phyloP scores from a whole-genome alignment of 1,140 invertebrate genomes.

The Magallana gigas region DNA sequence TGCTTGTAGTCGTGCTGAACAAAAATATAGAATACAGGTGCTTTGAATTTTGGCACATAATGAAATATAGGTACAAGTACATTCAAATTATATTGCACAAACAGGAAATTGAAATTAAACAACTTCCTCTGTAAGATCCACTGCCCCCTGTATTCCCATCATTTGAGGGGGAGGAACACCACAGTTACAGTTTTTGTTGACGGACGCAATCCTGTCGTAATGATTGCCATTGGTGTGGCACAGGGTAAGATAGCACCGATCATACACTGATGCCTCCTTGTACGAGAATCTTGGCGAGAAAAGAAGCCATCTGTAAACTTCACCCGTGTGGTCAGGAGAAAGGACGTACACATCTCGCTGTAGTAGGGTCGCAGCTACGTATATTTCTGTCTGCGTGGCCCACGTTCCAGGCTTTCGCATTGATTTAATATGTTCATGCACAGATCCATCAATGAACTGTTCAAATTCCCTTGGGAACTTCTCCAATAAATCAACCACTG shows the following conservation, averaged over 20 bases:
- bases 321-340: slow-evolving; percentile 67
- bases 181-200: slow-evolving; percentile 65
- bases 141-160: slow-evolving; percentile 53
- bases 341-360: slow-evolving; percentile 72
- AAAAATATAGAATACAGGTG: no score
- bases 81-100: background rate
- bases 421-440: slow-evolving; percentile 63
- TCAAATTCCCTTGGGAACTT: slow-evolving; percentile 68
- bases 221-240: slow-evolving; percentile 74
- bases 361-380: slow-evolving; percentile 71
- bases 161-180: slow-evolving; percentile 58
- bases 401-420: slow-evolving; percentile 69
- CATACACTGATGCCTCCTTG: slow-evolving; percentile 46
- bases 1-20: no score
- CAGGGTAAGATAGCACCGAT: slow-evolving; percentile 67
- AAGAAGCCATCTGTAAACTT: slow-evolving; percentile 69
- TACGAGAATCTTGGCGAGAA: slow-evolving; percentile 68
- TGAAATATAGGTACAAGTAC: no score
- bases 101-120: background rate
- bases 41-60: no score
- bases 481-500: slow-evolving; percentile 70
- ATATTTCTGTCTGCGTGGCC: slow-evolving; percentile 75
- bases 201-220: slow-evolving; percentile 69
- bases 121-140: slow-evolving; percentile 62
- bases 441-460: slow-evolving; percentile 68